Evolutionary conservation across 2,888 invertebrate genomes (phyloP).

Genomic region (Ormia ochracea): DNA sequence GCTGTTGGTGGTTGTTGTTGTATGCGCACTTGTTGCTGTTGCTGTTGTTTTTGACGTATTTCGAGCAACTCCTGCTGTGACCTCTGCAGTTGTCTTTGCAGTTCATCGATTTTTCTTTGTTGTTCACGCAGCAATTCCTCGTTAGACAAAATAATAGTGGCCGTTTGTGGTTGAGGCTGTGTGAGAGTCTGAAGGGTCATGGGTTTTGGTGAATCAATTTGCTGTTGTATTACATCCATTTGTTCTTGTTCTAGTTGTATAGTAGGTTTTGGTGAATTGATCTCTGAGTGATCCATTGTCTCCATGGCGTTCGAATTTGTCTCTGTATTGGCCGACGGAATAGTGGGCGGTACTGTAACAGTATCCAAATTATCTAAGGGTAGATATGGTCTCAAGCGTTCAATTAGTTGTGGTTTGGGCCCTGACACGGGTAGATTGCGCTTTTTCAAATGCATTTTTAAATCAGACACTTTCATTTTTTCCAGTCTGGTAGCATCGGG

Average conservation of each 20-base stretch:
- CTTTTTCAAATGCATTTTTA: constrained; percentile 95
- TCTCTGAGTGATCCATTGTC: constrained; percentile 70
- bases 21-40: constrained; percentile 74
- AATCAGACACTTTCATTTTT: constrained; percentile 96
- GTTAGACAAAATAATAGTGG: constrained; percentile 76
- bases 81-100: constrained; percentile 87
- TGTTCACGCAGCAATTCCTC: constrained; percentile 90
- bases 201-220: constrained; percentile 73
- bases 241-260: constrained; percentile 71
- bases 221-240: constrained; percentile 76
- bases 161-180: constrained; percentile 73
- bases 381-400: constrained; percentile 88
- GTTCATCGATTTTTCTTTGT: constrained; percentile 90
- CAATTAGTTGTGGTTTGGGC: constrained; percentile 95
- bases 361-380: constrained; percentile 76
- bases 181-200: constrained; percentile 71
- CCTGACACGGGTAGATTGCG: constrained; percentile 96
- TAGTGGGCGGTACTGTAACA: constrained; percentile 67
- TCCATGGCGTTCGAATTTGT: constrained; percentile 63
- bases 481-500: constrained; percentile 83
- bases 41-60: constrained; percentile 80
- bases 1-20: constrained; percentile 69
- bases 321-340: constrained; percentile 69
- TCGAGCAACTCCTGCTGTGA: constrained; percentile 87
- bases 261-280: constrained; percentile 68